phyloP scores from a whole-genome alignment of 2,888 invertebrate species.

The Cerastoderma edule region DNA sequence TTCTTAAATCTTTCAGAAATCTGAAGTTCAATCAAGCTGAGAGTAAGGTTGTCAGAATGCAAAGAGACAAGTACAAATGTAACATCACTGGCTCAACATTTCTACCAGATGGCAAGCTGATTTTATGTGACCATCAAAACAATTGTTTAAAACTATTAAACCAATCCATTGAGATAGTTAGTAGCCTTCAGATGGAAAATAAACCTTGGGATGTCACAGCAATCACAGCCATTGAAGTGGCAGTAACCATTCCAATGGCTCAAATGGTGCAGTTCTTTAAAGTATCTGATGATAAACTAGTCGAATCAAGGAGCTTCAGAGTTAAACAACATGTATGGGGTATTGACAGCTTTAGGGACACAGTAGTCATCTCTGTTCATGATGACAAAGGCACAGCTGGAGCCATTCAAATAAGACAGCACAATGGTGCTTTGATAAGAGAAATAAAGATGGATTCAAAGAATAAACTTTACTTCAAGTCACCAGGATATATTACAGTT shows the following conservation, averaged over 20 bases:
- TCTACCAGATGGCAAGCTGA: constrained; percentile 13
- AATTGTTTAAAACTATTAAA: constrained; percentile 11
- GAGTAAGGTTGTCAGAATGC: background rate
- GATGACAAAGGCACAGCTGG: background rate
- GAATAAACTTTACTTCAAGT: constrained; percentile 8
- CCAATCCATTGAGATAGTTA: background rate
- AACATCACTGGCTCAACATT: constrained; percentile 24
- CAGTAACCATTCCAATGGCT: background rate
- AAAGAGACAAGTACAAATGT: constrained; percentile 13
- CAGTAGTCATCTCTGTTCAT: constrained; percentile 3
- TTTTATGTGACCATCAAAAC: constrained; percentile 13
- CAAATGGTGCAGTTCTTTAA: background rate
- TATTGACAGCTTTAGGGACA: constrained; percentile 3
- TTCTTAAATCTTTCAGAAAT: background rate
- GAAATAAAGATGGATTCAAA: background rate
- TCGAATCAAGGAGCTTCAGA: background rate
- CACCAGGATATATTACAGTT: constrained; percentile 13
- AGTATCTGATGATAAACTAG: background rate
- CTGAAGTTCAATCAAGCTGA: background rate
- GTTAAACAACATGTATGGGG: constrained; percentile 21
- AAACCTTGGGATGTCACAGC: constrained; percentile 21
- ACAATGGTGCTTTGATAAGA: constrained; percentile 1
- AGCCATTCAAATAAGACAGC: constrained; percentile 10
- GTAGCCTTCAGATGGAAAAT: background rate
- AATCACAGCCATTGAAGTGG: constrained; percentile 2